These are phyloP conservation scores for Pollachius pollachius DNA, from an alignment of 2,113 vertebrate species.

Conservation along the genomic window DNA sequence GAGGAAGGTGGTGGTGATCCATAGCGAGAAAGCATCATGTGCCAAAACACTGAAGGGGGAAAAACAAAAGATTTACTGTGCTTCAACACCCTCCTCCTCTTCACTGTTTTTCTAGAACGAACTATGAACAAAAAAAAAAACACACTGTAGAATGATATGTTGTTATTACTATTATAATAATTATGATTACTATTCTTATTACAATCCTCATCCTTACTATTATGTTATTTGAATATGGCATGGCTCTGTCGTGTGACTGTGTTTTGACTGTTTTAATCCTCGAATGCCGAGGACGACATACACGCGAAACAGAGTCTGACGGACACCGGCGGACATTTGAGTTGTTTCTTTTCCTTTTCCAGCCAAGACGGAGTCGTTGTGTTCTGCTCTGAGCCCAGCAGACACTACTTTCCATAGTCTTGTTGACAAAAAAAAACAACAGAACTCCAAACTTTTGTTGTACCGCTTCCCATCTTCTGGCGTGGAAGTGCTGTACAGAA, in stretches of 20 bases:
- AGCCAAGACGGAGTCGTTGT: slow-evolving; percentile 49
- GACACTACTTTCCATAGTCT: slow-evolving; percentile 41
- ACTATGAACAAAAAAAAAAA: slow-evolving; percentile 34
- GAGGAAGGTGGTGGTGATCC: slow-evolving; percentile 52
- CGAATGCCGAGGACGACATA: slow-evolving; percentile 27
- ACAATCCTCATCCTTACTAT: slow-evolving; percentile 54
- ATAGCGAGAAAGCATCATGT: slow-evolving; percentile 53
- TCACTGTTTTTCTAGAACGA: slow-evolving; percentile 62
- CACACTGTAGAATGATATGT: slow-evolving; percentile 53
- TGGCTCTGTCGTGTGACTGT: slow-evolving; percentile 63
- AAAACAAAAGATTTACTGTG: slow-evolving; percentile 52
- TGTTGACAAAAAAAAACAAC: slow-evolving; percentile 14
- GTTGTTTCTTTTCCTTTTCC: slow-evolving; percentile 48
- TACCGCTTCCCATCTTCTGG: slow-evolving; percentile 36
- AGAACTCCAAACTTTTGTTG: slow-evolving; percentile 3
- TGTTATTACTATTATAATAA: slow-evolving; percentile 56
- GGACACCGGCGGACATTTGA: slow-evolving; percentile 35
- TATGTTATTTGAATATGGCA: slow-evolving; percentile 62
- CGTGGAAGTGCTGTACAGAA: slow-evolving; percentile 58
- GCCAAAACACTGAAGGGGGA: slow-evolving; percentile 61
- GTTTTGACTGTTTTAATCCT: slow-evolving; percentile 56
- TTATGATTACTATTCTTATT: slow-evolving; percentile 64
- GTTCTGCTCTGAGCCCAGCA: slow-evolving; percentile 41
- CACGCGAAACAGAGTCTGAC: slow-evolving; percentile 32
- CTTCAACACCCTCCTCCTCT: slow-evolving; percentile 32